A percentile compares a stretch with the other conserved stretches of the same genome.
phyloP scores from a whole-genome alignment of 2,888 invertebrate species.

The Eudemis profundana region DNA sequence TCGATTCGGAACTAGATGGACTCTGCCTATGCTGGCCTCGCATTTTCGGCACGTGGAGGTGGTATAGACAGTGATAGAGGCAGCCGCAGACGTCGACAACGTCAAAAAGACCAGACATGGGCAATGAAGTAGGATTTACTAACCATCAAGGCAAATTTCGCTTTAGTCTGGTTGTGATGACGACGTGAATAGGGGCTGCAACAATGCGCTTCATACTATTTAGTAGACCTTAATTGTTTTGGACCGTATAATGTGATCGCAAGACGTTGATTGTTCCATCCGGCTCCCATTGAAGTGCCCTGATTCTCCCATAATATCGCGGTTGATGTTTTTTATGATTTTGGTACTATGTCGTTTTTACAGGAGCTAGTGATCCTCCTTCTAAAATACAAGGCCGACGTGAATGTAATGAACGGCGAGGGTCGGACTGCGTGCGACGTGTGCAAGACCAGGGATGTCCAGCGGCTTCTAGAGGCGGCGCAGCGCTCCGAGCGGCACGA shows the following conservation, averaged over 20 bases:
- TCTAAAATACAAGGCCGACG: constrained; percentile 86
- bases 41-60: constrained; percentile 88
- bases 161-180: too few relatives aligned
- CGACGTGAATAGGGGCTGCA: too few relatives aligned
- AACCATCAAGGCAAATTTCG: too few relatives aligned
- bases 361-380: constrained; percentile 87
- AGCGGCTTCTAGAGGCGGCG: constrained; percentile 85
- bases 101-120: too few relatives aligned
- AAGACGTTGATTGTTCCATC: too few relatives aligned
- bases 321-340: constrained; percentile 4
- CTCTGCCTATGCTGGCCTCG: constrained; percentile 87
- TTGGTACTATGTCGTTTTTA: constrained; percentile 36
- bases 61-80: constrained; percentile 83
- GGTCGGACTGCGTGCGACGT: constrained; percentile 86
- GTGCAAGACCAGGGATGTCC: constrained; percentile 83
- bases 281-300: too few relatives aligned
- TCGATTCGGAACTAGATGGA: too few relatives aligned
- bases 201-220: too few relatives aligned
- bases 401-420: constrained; percentile 87
- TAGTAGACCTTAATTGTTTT: too few relatives aligned
- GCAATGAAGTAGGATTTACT: too few relatives aligned
- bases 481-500: constrained; percentile 84
- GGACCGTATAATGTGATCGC: too few relatives aligned
- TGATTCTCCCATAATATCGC: not conserved
- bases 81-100: constrained; percentile 86